These are phyloP conservation scores for Tretioscincus oriximinensis DNA, from an alignment of 2,113 vertebrate genomes.

Conservation along the genomic window DNA sequence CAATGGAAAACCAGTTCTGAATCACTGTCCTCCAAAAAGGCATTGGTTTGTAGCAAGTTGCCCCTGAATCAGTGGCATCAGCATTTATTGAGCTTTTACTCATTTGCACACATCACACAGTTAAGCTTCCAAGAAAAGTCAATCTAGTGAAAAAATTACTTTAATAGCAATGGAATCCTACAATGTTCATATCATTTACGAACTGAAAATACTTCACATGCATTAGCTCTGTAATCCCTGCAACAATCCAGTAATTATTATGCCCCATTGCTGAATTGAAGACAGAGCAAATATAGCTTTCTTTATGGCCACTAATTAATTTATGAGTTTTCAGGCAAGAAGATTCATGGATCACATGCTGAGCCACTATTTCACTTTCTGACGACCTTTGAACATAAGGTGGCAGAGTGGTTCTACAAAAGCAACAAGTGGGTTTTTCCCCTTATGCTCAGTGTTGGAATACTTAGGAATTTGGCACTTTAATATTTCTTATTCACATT, in stretches of 20 bases:
- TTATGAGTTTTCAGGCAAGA: not conserved
- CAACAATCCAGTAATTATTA: not conserved
- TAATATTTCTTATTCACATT: not conserved
- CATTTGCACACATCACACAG: not conserved
- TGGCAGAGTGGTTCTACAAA: not conserved
- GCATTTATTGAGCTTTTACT: too few species aligned
- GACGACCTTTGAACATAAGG: not conserved
- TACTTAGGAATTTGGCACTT: not conserved
- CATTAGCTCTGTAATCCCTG: conserved; percentile 1
- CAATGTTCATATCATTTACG: not conserved
- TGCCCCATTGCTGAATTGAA: not conserved
- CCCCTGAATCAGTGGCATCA: too few species aligned
- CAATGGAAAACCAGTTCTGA: too few species aligned
- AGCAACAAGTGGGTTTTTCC: not conserved
- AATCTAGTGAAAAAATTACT: not conserved
- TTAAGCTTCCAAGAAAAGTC: not conserved
- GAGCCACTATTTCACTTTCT: not conserved
- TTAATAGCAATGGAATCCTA: not conserved
- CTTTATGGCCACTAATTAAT: conserved; percentile 1
- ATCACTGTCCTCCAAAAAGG: too few species aligned
- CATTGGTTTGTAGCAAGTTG: too few species aligned
- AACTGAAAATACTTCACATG: not conserved
- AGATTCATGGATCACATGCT: not conserved
- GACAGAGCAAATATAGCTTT: not conserved
- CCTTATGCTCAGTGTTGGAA: not conserved